A percentile compares a stretch with the other conserved stretches of the same genome.
phyloP scores from a whole-genome alignment of 2,888 invertebrate genomes.

The Aphelenchoides bicaudatus region DNA sequence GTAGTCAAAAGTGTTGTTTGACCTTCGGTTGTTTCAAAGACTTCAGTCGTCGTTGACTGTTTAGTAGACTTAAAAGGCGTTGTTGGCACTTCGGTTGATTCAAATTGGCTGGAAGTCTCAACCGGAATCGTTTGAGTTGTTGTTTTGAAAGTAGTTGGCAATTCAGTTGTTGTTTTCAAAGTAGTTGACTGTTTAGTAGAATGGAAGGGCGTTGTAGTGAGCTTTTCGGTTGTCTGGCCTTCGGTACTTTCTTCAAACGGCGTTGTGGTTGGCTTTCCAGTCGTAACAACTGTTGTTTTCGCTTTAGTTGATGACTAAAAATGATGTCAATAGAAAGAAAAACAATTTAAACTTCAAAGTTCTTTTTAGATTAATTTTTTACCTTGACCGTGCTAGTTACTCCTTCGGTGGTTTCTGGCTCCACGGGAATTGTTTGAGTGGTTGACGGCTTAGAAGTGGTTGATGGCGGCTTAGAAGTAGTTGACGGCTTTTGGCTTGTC shows the following conservation, averaged over 20 bases:
- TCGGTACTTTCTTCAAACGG: too few relatives aligned
- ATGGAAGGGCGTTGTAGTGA: slow-evolving; percentile 1
- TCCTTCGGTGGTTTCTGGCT: too few relatives aligned
- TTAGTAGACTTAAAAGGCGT: too few relatives aligned
- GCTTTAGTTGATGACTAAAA: too few relatives aligned
- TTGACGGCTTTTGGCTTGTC: background rate
- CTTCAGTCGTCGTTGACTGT: too few relatives aligned
- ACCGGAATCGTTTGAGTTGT: slow-evolving; percentile 2
- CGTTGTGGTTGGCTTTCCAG: too few relatives aligned
- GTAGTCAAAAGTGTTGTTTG: background rate
- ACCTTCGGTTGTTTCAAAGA: background rate
- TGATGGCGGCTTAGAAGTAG: too few relatives aligned
- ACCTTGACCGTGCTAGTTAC: background rate
- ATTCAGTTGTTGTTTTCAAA: background rate
- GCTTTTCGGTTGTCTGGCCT: slow-evolving; percentile 2
- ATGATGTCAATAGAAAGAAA: too few relatives aligned
- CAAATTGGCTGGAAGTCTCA: background rate
- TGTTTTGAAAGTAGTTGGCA: slow-evolving; percentile 4
- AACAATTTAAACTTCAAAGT: too few relatives aligned
- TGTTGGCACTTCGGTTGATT: background rate
- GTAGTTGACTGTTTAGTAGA: background rate
- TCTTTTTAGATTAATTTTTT: too few relatives aligned
- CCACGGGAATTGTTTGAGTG: background rate
- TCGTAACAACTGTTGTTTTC: too few relatives aligned
- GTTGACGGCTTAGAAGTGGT: background rate